Conservation (phyloP, 2,797 vertebrate species). For the Todus mexicanus region DNA sequence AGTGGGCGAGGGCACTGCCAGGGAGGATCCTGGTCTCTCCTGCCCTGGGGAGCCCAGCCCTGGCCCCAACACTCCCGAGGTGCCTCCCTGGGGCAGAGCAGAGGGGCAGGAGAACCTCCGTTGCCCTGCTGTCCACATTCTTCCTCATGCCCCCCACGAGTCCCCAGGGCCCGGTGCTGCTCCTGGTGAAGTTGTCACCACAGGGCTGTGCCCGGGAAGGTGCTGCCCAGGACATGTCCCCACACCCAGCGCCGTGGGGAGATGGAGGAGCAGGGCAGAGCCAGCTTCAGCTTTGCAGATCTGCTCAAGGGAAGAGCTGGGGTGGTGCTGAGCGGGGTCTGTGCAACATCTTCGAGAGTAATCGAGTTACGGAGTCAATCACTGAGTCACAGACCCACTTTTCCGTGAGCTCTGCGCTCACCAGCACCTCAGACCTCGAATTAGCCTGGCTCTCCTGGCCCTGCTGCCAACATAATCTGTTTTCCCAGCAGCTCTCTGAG, state of each 20-base stretch:
- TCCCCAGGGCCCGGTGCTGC: too few species aligned
- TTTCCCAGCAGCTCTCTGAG: background rate
- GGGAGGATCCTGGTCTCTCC: background rate
- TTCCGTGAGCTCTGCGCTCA: accelerated
- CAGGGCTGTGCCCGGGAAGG: too few species aligned
- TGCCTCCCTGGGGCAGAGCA: too few species aligned
- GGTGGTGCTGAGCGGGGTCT: background rate
- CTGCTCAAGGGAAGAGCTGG: background rate
- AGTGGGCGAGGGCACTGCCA: background rate
- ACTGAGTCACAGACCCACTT: background rate
- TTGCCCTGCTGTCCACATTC: too few species aligned
- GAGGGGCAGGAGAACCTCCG: too few species aligned
- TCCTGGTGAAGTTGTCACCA: too few species aligned
- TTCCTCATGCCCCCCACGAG: too few species aligned
- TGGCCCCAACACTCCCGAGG: too few species aligned
- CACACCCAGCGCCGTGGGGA: too few species aligned
- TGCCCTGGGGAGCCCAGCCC: too few species aligned
- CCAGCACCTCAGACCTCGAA: background rate
- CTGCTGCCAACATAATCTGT: background rate
- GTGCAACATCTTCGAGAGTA: background rate
- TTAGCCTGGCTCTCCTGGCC: background rate
- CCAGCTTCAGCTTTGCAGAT: accelerated
- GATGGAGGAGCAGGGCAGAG: background rate
- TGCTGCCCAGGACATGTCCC: too few species aligned
- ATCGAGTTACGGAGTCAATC: background rate